These are phyloP conservation scores for Scaptomyza cyrtandrae DNA, from an alignment of 2,888 invertebrate species.

Conservation along the genomic window DNA sequence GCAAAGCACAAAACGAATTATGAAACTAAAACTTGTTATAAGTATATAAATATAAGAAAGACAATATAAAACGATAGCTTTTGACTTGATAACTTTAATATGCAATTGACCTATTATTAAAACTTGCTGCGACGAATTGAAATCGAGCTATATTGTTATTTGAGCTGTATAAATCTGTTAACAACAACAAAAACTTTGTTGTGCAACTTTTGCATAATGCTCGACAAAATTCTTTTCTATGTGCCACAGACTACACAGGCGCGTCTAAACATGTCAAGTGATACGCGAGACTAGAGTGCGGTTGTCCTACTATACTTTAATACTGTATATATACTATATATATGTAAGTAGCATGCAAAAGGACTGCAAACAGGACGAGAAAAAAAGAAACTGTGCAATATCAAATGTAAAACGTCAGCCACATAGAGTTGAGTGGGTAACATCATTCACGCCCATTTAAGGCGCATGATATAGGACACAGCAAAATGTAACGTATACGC, in stretches of 20 bases:
- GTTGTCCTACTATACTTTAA: background rate
- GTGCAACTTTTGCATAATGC: background rate
- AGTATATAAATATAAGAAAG: background rate
- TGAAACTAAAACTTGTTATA: background rate
- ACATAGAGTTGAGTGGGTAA: slow-evolving; percentile 64
- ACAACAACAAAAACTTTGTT: background rate
- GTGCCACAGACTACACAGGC: slow-evolving; percentile 4
- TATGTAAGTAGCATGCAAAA: slow-evolving; percentile 17
- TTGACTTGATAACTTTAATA: no score
- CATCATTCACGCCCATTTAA: slow-evolving; percentile 17
- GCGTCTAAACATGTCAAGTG: slow-evolving; percentile 62
- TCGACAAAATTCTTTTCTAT: background rate
- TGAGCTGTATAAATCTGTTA: no score
- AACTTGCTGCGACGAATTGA: background rate
- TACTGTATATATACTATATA: background rate
- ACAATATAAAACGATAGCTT: background rate
- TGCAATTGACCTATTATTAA: no score
- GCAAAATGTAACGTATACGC: slow-evolving; percentile 59
- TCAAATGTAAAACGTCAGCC: slow-evolving; percentile 68
- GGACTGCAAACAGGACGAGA: slow-evolving; percentile 40
- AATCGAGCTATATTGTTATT: background rate
- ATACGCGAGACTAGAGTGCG: slow-evolving; percentile 23
- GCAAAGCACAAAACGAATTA: background rate
- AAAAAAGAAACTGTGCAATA: slow-evolving; percentile 31
- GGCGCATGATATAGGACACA: slow-evolving; percentile 10